Evolutionary conservation across 2,888 invertebrate species (phyloP).

Genomic region (Eilema depressum): DNA sequence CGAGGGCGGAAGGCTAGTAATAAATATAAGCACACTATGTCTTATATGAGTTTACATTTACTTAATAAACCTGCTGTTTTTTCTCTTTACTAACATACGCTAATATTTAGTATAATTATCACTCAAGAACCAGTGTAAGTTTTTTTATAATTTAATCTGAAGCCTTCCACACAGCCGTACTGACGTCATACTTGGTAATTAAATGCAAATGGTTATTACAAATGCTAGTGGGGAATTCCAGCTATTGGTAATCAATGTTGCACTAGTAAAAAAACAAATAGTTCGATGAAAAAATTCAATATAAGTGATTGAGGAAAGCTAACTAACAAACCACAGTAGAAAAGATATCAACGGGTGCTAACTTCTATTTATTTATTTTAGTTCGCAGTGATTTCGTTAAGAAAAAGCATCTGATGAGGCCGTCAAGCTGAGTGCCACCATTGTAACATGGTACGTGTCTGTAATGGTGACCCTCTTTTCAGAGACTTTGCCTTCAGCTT

Average conservation of each 20-base stretch:
- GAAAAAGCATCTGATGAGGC: no score
- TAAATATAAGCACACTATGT: no score
- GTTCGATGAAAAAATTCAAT: not conserved
- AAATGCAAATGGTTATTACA: not conserved
- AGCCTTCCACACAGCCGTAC: not conserved
- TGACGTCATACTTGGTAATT: not conserved
- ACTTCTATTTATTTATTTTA: slow-evolving; percentile 9
- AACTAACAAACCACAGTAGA: slow-evolving; percentile 40
- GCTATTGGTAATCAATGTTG: not conserved
- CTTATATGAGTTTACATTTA: no score
- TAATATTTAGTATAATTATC: not conserved
- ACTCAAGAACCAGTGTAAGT: not conserved
- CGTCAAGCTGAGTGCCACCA: no score
- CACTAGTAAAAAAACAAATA: not conserved
- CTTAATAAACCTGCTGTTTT: no score
- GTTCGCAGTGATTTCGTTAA: not conserved
- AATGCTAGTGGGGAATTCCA: not conserved
- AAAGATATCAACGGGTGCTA: slow-evolving; percentile 63
- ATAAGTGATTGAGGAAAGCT: not conserved
- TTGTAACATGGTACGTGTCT: no score
- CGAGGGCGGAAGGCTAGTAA: no score
- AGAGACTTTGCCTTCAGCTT: no score
- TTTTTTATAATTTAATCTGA: not conserved
- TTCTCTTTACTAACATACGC: not conserved
- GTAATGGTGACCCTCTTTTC: no score